phyloP scores from a whole-genome alignment of 2,888 invertebrate species.

The Seira sanloemensis region DNA sequence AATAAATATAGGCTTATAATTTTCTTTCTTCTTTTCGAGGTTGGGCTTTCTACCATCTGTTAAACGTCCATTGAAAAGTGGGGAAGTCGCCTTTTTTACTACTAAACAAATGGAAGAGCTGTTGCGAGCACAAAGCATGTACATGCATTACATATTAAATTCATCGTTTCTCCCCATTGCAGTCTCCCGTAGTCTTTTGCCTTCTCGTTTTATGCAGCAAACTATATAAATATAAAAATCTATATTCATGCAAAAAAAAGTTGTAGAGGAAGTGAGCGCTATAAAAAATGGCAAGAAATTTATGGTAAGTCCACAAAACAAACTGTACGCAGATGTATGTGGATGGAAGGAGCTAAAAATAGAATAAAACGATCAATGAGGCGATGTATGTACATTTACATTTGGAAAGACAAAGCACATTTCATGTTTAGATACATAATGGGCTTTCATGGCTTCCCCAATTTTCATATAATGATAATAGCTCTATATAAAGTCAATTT shows the following conservation, averaged over 20 bases:
- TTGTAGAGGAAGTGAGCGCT: not conserved
- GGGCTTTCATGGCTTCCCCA: no score
- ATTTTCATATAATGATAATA: no score
- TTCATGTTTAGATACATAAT: no score
- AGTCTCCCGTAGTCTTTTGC: not conserved
- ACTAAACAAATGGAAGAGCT: not conserved
- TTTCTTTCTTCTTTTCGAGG: not conserved
- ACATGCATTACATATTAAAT: no score
- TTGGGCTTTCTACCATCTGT: not conserved
- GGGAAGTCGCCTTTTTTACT: not conserved
- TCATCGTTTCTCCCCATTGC: no score
- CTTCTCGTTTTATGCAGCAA: not conserved
- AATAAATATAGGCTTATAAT: no score
- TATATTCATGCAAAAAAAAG: no score
- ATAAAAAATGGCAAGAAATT: slow-evolving; percentile 7
- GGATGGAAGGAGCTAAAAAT: slow-evolving; percentile 66
- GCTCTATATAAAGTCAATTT: no score
- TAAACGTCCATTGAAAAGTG: not conserved
- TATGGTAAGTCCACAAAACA: slow-evolving; percentile 31
- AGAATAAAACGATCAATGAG: slow-evolving; percentile 72
- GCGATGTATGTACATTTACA: slow-evolving; percentile 51
- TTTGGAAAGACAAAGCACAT: slow-evolving; percentile 12
- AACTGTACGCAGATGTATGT: slow-evolving; percentile 45
- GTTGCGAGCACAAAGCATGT: not conserved
- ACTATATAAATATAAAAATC: no score